Evolutionary conservation across 2,113 vertebrate genomes (phyloP).

Genomic region (Lontra canadensis): DNA sequence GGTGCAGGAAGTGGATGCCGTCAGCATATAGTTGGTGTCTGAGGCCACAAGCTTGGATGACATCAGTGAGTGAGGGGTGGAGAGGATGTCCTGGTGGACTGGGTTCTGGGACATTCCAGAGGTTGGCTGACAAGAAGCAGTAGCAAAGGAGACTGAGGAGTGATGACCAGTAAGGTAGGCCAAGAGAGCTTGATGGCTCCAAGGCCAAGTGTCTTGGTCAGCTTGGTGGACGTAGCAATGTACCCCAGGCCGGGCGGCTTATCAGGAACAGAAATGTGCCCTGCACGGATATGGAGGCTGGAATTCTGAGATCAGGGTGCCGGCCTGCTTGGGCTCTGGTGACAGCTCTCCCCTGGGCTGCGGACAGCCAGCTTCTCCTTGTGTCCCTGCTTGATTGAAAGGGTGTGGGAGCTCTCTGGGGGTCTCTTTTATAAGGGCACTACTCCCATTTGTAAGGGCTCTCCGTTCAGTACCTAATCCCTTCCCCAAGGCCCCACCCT

Average conservation of each 20-base stretch:
- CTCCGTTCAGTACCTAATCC: neutral
- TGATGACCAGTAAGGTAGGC: neutral
- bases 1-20: neutral
- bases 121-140: neutral
- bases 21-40: neutral
- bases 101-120: neutral
- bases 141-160: neutral
- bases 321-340: neutral
- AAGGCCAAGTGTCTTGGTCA: neutral
- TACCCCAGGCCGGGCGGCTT: neutral
- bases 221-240: no score
- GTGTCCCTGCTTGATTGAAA: neutral
- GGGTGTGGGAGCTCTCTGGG: neutral
- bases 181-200: neutral
- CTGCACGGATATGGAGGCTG: neutral
- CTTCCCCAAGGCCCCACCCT: neutral
- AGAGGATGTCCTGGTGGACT: neutral
- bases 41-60: neutral
- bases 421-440: no score
- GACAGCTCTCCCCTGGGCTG: neutral
- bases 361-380: rapidly evolving
- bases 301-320: neutral
- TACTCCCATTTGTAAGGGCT: neutral
- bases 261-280: neutral
- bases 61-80: neutral